These are phyloP conservation scores for Amazona guildingii DNA, from an alignment of 2,113 vertebrate genomes.

Conservation along the genomic window DNA sequence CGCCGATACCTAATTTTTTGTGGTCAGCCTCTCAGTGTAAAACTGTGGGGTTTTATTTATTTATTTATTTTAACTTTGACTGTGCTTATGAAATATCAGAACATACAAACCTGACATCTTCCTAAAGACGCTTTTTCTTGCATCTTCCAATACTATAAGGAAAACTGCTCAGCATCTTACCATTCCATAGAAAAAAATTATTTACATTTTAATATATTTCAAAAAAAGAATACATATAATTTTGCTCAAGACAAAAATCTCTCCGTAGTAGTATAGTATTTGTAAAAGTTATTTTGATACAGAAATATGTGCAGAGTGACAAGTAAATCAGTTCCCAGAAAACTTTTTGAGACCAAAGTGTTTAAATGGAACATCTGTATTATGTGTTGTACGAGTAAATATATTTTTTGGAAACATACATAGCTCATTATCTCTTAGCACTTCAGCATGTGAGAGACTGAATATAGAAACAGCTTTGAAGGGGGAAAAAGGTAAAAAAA, in stretches of 20 bases:
- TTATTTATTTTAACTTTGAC: background rate
- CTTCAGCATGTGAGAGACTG: background rate
- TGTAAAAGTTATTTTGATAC: background rate
- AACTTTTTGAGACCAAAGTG: background rate
- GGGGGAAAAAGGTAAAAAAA: background rate
- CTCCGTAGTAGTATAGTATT: background rate
- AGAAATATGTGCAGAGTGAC: background rate
- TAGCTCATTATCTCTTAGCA: background rate
- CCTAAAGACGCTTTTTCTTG: background rate
- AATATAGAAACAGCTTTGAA: background rate
- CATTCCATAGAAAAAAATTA: background rate
- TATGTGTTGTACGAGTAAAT: background rate
- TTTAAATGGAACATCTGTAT: background rate
- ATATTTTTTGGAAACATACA: background rate
- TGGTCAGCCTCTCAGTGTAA: background rate
- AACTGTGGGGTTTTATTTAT: background rate
- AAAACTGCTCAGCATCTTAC: background rate
- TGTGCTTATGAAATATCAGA: background rate
- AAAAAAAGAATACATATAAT: background rate
- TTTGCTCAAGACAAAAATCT: background rate
- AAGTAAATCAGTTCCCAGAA: background rate
- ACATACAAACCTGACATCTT: background rate
- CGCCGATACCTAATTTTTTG: accelerated
- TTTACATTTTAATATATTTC: background rate
- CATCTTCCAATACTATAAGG: background rate